Percentiles rank a stretch among this genome's conserved stretches.
phyloP scores from a whole-genome alignment of 2,888 invertebrate species.

The Euzetes globulus region DNA sequence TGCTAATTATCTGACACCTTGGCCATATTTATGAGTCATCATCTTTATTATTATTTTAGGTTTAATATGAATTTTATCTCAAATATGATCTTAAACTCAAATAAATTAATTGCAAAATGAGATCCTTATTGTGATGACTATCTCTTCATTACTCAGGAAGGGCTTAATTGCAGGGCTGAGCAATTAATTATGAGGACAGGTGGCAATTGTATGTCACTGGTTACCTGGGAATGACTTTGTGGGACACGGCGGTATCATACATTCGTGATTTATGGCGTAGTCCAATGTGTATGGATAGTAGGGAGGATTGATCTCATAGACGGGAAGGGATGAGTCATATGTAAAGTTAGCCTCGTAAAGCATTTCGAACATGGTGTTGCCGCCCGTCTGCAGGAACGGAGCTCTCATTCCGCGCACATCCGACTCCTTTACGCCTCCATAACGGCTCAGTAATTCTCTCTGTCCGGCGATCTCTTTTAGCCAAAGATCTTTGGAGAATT shows the following conservation, averaged over 20 bases:
- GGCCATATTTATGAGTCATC: neutral
- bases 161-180: neutral
- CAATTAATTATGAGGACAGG: neutral
- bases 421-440: slow-evolving; percentile 73
- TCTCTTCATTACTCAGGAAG: neutral
- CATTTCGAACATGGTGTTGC: slow-evolving; percentile 97
- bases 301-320: slow-evolving; percentile 85
- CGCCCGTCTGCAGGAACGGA: slow-evolving; percentile 83
- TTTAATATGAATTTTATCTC: no score
- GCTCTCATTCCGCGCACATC: slow-evolving; percentile 93
- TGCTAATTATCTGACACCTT: no score
- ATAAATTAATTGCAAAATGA: neutral
- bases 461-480: slow-evolving; percentile 87
- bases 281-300: slow-evolving; percentile 95
- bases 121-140: neutral
- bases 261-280: slow-evolving; percentile 88
- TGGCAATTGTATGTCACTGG: neutral
- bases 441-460: slow-evolving; percentile 76
- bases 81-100: no score
- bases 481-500: slow-evolving; percentile 93
- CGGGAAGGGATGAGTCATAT: slow-evolving; percentile 90
- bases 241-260: slow-evolving; percentile 92
- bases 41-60: neutral
- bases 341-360: slow-evolving; percentile 89
- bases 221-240: slow-evolving; percentile 75